Evolutionary conservation across 2,797 vertebrate genomes (phyloP).

Genomic region (Euphonia xanthogaster): DNA sequence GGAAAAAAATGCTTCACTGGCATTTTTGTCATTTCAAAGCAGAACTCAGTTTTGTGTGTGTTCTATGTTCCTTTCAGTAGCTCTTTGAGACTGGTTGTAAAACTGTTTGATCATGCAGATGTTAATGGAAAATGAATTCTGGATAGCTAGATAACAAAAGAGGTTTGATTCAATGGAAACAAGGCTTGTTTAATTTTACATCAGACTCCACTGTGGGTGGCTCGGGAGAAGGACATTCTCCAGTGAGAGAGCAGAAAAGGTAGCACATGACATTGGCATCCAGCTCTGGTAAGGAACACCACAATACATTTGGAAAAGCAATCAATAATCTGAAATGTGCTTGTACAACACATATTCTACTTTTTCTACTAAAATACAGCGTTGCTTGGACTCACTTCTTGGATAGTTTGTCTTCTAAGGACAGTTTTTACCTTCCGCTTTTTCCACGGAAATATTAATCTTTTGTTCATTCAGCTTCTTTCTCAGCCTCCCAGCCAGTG

Average conservation of each 20-base stretch:
- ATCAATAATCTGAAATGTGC: not conserved
- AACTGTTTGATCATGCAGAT: not conserved
- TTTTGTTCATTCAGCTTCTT: not conserved
- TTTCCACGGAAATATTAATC: not conserved
- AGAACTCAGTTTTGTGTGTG: rapidly evolving
- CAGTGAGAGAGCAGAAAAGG: not conserved
- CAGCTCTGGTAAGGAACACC: not conserved
- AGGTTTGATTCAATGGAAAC: not conserved
- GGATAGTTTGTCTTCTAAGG: not conserved
- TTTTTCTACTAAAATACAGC: not conserved
- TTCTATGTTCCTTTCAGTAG: not conserved
- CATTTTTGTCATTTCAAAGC: not conserved
- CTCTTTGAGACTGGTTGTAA: not conserved
- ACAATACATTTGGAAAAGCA: not conserved
- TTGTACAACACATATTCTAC: not conserved
- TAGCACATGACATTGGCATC: not conserved
- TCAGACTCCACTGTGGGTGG: not conserved
- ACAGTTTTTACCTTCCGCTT: not conserved
- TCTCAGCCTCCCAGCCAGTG: not conserved
- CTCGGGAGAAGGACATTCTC: not conserved
- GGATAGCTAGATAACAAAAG: not conserved
- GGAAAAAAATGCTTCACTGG: not conserved
- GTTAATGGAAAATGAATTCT: not conserved
- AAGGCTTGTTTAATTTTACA: not conserved
- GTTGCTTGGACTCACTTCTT: not conserved